phyloP scores from a whole-genome alignment of 2,888 invertebrate species.

The Tridacna crocea region DNA sequence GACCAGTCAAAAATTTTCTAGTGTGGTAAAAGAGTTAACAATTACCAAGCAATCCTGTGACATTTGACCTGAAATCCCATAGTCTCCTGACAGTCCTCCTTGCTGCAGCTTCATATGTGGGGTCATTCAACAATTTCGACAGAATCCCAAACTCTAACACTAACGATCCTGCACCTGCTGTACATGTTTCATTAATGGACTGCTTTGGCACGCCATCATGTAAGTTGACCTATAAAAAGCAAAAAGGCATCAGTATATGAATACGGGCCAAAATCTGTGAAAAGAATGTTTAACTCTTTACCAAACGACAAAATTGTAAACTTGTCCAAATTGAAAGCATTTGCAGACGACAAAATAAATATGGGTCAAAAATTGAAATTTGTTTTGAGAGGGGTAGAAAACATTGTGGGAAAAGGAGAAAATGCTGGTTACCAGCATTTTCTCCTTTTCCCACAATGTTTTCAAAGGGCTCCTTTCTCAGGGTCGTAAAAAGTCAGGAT shows the following conservation, averaged over 20 bases:
- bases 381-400: no score
- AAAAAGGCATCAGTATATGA: background rate
- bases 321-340: no score
- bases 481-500: no score
- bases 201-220: conserved; percentile 85
- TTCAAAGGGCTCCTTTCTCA: no score
- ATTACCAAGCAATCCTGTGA: conserved; percentile 87
- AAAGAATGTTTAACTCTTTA: no score
- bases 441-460: background rate
- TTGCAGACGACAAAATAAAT: no score
- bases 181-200: conserved; percentile 87
- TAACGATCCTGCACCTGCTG: conserved; percentile 88
- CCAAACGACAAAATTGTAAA: no score
- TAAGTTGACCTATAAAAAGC: conserved; percentile 86
- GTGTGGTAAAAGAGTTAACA: no score
- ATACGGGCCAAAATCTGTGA: no score
- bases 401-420: background rate
- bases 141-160: conserved; percentile 88
- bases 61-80: conserved; percentile 86
- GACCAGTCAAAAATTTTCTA: no score
- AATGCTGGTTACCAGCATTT: background rate
- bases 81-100: conserved; percentile 86
- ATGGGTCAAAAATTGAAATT: no score
- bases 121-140: conserved; percentile 87
- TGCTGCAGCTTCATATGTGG: conserved; percentile 87